Base-by-base conservation (phyloP, 2,113 vertebrate species). In the Eudyptes chrysolophus region DNA sequence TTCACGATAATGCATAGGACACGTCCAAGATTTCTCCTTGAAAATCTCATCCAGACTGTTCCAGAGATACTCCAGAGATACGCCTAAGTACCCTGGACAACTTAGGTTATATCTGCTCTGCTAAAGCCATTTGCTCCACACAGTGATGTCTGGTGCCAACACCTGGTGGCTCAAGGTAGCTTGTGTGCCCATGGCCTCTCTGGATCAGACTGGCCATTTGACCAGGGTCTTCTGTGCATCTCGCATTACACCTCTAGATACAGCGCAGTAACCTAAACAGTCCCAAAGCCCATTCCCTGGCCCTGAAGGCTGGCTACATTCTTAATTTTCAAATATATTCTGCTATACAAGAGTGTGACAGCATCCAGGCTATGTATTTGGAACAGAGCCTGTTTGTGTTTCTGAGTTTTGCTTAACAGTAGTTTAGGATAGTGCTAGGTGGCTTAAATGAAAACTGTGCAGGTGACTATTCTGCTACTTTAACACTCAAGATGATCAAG, bases 51-150 rank as follows among this genome's bases (percentile, higher is more conserved):
- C 48, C 44, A 90, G 20, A 34, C 6, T 58, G 16, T 61, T 76
- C 34, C 5, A 11, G 5, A 2, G 5, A 7, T 29, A 52, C 3
- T 76, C 34, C 5, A 11, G 5, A 2, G 5, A 7, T 29, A 44
- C 2, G 0, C 10, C 15, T 36, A 30, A 65, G 17, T 26, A 88
- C 9, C 8, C 29, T 29, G 21, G 34, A 54, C 32, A 52, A 8
- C 8, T 48, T 79, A 25, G 15, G 10, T 32, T 87, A 10, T 30
- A 42, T 36, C 13, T 86, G 16, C 14, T 9, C 18, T 85, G 44
- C 14, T 65, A 40, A 83, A 85, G 40, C 19, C 5, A 40, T 58
- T 54, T 70, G 46, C 8, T 49, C 9, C 17, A 26, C 30, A 30
- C 13, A 24, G 8, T 13, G 19, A 17, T 61, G 10, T 42, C 69